Evolutionary conservation across 1,140 invertebrate species (phyloP), one percentile per base, ranked within the genome.

Genomic region (Drosophila tristis): DNA sequence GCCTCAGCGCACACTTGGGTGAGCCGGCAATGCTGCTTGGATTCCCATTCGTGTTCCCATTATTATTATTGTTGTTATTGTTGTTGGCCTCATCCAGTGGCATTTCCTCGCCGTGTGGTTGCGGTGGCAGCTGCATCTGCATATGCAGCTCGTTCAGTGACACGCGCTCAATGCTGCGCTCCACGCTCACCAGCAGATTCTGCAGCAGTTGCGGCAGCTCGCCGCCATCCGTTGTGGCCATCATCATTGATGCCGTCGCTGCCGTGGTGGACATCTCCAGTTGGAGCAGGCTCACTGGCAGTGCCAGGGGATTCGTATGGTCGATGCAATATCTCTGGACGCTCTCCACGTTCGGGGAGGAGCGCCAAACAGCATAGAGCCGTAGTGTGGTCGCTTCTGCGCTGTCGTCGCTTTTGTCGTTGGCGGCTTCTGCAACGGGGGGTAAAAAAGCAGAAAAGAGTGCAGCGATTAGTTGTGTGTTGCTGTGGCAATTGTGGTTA

Each of bases 81-180:
- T 75, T 74, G 71, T 78, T 81, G 64, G 81, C 55, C 58, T 86
- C 81, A 42, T 85, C 81, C 35, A 86, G 61, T 35, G 75, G 62
- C 35, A 39, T 11, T 4, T 87, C 78, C 67, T 67, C 67, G 29
- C 47, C 53, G 4, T 56, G 39, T 48, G 59, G 8, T 31, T 31
- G 31, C 8, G 31, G 31, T 7, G 31, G 51, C 9, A 62, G 91
- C 23, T 94, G 94, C 89, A 95, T 95, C 50, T 93, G 93, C 39
- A 95, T 95, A 48, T 94, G 93, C 45, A 95, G 87, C 74, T 95
- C 94, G 84, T 95, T 95, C 25, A 95, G 81, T 26, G 94, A 95
- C 35, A 95, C 93, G 29, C 95, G 93, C 78, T 94, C 94, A 71
- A 95, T 94, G 65, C 94, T 94, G n/a, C 94, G 93, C 89, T 95